A percentile compares a stretch with the other conserved stretches of the same genome.
Evolutionary conservation across 2,113 vertebrate species (phyloP).

Genomic region (Hemichromis elongatus): DNA sequence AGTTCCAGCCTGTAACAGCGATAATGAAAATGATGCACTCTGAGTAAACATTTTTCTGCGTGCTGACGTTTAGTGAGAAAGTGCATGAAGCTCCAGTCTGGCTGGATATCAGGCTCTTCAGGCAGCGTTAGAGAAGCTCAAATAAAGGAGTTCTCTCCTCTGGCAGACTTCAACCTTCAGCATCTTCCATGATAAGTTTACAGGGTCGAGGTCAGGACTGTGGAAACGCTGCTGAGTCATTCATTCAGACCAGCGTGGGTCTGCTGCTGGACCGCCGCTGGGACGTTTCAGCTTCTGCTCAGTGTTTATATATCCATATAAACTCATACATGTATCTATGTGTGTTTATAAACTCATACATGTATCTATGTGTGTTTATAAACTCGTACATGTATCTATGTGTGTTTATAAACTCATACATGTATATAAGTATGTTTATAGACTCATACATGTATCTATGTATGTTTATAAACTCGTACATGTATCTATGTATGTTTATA

Average conservation of each 20-base stretch:
- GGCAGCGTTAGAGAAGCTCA: background rate
- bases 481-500: too few species aligned
- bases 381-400: too few species aligned
- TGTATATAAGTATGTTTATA: too few species aligned
- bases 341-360: too few species aligned
- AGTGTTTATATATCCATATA: background rate
- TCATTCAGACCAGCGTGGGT: background rate
- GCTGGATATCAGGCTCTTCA: background rate
- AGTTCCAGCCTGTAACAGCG: background rate
- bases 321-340: too few species aligned
- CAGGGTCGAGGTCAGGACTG: background rate
- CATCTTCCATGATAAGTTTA: background rate
- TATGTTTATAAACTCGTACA: too few species aligned
- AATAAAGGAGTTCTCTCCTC: fast-evolving
- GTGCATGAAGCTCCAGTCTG: background rate
- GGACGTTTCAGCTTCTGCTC: too few species aligned
- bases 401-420: too few species aligned
- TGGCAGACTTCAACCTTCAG: background rate
- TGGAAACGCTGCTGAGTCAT: background rate
- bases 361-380: too few species aligned
- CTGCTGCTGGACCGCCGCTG: background rate
- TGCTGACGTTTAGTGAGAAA: background rate
- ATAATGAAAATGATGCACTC: background rate
- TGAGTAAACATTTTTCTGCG: background rate
- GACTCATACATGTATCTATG: too few species aligned